Evolutionary conservation across 2,888 invertebrate species (phyloP).

Genomic region (Anagyrus pseudococci): DNA sequence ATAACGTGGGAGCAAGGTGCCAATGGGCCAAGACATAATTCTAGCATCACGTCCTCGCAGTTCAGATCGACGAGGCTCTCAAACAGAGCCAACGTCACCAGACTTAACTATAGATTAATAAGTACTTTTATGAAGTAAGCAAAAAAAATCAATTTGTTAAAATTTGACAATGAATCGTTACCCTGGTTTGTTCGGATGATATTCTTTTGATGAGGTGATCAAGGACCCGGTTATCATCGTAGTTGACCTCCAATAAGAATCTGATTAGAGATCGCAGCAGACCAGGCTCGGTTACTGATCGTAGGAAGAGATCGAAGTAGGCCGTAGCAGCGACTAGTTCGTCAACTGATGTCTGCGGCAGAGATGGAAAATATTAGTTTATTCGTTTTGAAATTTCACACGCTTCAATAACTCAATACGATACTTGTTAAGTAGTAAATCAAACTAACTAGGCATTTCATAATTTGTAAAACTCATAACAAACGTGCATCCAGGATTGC

Average conservation of each 20-base stretch:
- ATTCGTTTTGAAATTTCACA: too few relatives aligned
- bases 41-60: constrained; percentile 96
- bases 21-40: constrained; percentile 85
- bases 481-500: constrained; percentile 4
- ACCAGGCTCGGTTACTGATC: constrained; percentile 85
- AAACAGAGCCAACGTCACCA: constrained; percentile 89
- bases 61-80: constrained; percentile 89
- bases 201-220: constrained; percentile 84
- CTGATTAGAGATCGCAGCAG: constrained; percentile 82
- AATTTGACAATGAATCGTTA: constrained; percentile 57
- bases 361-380: too few relatives aligned
- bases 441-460: constrained; percentile 1
- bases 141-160: neutral
- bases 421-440: constrained; percentile 9
- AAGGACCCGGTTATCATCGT: constrained; percentile 83
- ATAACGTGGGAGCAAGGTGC: constrained; percentile 81
- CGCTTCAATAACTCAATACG: too few relatives aligned
- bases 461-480: neutral
- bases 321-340: constrained; percentile 93
- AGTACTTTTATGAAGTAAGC: constrained; percentile 27
- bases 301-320: constrained; percentile 88
- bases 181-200: constrained; percentile 71
- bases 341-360: constrained; percentile 79
- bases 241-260: constrained; percentile 83
- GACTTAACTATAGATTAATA: constrained; percentile 70